Base-by-base conservation (phyloP, 2,888 invertebrate species). In the Drosophila heteroneura region DNA sequence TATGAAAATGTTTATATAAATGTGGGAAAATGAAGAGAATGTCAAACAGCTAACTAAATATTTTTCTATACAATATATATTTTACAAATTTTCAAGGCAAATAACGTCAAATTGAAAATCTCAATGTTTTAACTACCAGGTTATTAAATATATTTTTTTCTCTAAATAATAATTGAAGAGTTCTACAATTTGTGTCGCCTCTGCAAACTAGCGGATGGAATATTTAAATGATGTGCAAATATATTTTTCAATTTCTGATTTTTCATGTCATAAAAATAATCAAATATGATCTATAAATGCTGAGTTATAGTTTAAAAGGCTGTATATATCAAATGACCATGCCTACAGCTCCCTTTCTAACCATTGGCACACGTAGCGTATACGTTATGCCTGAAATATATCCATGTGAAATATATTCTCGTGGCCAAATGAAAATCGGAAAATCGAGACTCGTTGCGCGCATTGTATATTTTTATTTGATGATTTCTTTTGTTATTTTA, bases 291-390 rank as follows among this genome's bases (percentile, higher is more conserved):
- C 74, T 67, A 84, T 76, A 78, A 85, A 90, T 71, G 79, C 58
- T 78, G 87, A 83, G 76, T 85, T 87, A 89, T 90, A 76, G 90
- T 65, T 82, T 67, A 70, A 74, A 76, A 62, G 63, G 83, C 65
- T 79, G 71, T 77, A 83, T 90, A 83, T 83, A 83, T 88, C 85
- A 85, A 85, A 86, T 71, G 58, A 51, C 70, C 64, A 60, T n/a
- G 39, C 39, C 41, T 3, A 28, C n/a, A 5, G 10, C 5, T 3
- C n/a, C 16, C 32, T 10, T 30, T 44, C 32, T 32, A 30, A 32
- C 64, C 44, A 56, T 52, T 32, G 60, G 60, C 54, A 61, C 56
- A 72, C 75, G 71, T 69, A 57, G 70, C 81, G 75, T 80, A 82
- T 79, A 77, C 75, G 87, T 64, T 84, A 75, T 72, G 57, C 53